Conservation (phyloP, 2,797 vertebrate genomes). For the Cynodonichthys magdalenae region DNA sequence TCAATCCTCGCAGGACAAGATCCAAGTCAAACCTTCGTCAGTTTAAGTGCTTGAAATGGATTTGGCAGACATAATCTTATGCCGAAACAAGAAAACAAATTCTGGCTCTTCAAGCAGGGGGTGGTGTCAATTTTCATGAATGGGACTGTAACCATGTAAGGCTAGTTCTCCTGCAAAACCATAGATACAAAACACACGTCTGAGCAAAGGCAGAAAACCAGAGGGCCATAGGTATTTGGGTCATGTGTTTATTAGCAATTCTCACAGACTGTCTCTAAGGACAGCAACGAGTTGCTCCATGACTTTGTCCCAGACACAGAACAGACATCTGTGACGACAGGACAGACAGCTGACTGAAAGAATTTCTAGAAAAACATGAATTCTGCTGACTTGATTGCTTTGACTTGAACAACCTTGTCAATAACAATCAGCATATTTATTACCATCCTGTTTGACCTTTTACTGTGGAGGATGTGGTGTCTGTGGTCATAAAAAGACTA, state of each 20-base stretch:
- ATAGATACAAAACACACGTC: constrained; percentile 45
- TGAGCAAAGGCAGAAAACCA: constrained; percentile 16
- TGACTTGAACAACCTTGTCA: neutral
- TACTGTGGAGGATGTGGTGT: no score
- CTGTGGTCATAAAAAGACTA: no score
- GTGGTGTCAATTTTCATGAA: constrained; percentile 27
- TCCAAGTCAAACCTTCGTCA: constrained; percentile 30
- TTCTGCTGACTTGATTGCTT: neutral
- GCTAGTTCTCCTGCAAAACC: constrained; percentile 36
- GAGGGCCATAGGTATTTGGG: constrained; percentile 12
- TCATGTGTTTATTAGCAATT: constrained; percentile 2
- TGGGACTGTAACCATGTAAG: constrained; percentile 18
- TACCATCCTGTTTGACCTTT: no score
- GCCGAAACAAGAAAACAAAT: constrained; percentile 13
- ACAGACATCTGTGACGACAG: neutral
- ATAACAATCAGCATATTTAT: neutral
- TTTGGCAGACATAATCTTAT: constrained; percentile 28
- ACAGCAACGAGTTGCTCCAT: neutral
- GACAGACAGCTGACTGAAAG: constrained; percentile 4
- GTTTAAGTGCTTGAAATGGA: constrained; percentile 33
- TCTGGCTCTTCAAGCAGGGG: constrained; percentile 34
- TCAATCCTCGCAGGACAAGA: constrained; percentile 28
- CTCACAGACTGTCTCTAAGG: neutral
- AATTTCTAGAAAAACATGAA: neutral
- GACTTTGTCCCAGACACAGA: constrained; percentile 21